These are phyloP conservation scores for Tanytarsus gracilentus DNA, from an alignment of 2,888 invertebrate genomes.

Conservation along the genomic window DNA sequence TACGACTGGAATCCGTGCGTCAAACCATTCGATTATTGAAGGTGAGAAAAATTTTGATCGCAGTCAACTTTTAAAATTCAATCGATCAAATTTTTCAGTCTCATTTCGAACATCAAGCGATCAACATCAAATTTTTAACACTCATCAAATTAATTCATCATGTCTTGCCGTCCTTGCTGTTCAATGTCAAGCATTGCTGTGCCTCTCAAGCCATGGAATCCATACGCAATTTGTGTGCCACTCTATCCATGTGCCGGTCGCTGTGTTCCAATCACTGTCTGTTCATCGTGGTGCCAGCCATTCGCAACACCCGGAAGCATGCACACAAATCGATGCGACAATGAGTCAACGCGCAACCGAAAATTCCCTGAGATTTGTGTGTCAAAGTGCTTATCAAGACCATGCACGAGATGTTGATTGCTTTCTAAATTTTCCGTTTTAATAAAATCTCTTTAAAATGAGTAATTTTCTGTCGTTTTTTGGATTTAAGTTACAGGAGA, in stretches of 20 bases:
- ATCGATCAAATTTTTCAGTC: not conserved
- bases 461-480: too few species aligned
- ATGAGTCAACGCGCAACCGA: not conserved
- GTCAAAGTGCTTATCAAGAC: too few species aligned
- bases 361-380: conserved; percentile 14
- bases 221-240: conserved; percentile 23
- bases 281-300: conserved; percentile 5
- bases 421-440: not conserved
- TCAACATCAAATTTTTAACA: conserved; percentile 1
- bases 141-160: not conserved
- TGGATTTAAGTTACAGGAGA: too few species aligned
- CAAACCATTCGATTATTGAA: not conserved
- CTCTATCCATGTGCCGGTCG: conserved; percentile 11
- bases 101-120: not conserved
- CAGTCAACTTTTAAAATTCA: conserved; percentile 7
- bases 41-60: not conserved
- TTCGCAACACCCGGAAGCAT: conserved; percentile 23
- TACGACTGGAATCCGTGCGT: conserved; percentile 25
- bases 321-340: not conserved
- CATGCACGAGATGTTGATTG: not conserved
- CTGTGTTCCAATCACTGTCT: conserved; percentile 8
- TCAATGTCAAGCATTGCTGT: not conserved
- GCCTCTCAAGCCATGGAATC: not conserved
- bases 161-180: not conserved
- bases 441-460: too few species aligned